phyloP scores from a whole-genome alignment of 2,888 invertebrate species.

The Ochropleura plecta region DNA sequence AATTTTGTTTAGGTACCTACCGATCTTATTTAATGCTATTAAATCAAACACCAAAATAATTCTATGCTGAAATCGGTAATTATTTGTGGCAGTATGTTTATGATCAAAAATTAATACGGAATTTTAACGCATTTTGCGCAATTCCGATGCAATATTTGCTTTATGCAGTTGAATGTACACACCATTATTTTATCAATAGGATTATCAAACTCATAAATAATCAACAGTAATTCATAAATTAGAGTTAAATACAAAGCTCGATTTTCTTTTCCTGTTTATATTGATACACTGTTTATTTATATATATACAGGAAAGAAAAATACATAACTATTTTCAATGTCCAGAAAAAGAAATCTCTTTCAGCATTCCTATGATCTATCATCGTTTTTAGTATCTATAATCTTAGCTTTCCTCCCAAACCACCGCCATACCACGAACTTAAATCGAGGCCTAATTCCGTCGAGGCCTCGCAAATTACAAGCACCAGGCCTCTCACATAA shows the following conservation, averaged over 20 bases:
- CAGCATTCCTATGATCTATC: neutral
- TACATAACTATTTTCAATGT: no score
- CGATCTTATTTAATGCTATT: neutral
- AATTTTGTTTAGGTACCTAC: neutral
- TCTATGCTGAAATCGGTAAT: slow-evolving; percentile 1
- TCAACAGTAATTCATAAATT: slow-evolving; percentile 2
- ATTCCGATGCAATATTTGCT: neutral
- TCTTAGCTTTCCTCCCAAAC: slow-evolving; percentile 26
- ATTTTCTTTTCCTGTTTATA: neutral
- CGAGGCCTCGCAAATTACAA: slow-evolving; percentile 80
- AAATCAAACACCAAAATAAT: slow-evolving; percentile 29
- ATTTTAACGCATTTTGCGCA: neutral
- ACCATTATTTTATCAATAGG: neutral
- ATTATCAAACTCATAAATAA: slow-evolving; percentile 4
- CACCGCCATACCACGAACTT: slow-evolving; percentile 58
- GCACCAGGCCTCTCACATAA: slow-evolving; percentile 82
- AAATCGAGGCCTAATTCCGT: slow-evolving; percentile 73
- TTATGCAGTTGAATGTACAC: neutral
- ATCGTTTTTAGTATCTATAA: slow-evolving; percentile 11
- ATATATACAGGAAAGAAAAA: no score
- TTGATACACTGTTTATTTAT: neutral
- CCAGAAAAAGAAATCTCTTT: no score
- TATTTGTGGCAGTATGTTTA: neutral
- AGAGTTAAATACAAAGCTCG: neutral
- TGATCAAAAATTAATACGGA: slow-evolving; percentile 19